Percentiles rank a stretch among this genome's conserved stretches.
phyloP scores from a whole-genome alignment of 2,888 invertebrate species.

The Pachydiplax longipennis region DNA sequence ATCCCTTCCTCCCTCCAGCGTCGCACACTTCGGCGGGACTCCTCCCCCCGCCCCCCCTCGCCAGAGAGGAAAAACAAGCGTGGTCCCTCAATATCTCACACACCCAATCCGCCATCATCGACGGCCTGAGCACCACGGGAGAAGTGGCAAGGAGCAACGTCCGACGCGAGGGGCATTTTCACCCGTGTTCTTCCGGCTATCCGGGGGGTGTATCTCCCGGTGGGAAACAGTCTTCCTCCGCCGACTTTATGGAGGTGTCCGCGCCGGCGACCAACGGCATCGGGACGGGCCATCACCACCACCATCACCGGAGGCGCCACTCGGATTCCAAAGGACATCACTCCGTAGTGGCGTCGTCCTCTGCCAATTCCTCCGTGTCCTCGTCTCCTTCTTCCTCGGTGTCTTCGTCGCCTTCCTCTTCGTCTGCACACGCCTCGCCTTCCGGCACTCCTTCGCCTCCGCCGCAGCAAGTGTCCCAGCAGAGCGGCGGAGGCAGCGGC shows the following conservation, averaged over 20 bases:
- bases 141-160: background rate
- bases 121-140: background rate
- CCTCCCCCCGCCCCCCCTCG: background rate
- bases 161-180: background rate
- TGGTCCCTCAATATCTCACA: background rate
- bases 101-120: background rate
- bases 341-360: background rate
- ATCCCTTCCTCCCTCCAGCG: background rate
- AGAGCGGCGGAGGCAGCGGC: background rate
- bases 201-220: background rate
- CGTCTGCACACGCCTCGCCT: conserved; percentile 26
- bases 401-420: conserved; percentile 42
- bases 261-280: conserved; percentile 31
- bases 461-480: background rate
- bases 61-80: conserved; percentile 32
- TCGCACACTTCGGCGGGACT: background rate
- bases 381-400: background rate
- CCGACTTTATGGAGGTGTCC: conserved; percentile 12
- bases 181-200: background rate
- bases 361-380: conserved; percentile 18
- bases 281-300: conserved; percentile 46
- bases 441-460: conserved; percentile 31
- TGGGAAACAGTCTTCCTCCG: background rate
- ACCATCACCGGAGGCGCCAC: conserved; percentile 45
- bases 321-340: conserved; percentile 17